Base-by-base conservation (phyloP, 1,140 invertebrate genomes). In the Drosophila oshimai region DNA sequence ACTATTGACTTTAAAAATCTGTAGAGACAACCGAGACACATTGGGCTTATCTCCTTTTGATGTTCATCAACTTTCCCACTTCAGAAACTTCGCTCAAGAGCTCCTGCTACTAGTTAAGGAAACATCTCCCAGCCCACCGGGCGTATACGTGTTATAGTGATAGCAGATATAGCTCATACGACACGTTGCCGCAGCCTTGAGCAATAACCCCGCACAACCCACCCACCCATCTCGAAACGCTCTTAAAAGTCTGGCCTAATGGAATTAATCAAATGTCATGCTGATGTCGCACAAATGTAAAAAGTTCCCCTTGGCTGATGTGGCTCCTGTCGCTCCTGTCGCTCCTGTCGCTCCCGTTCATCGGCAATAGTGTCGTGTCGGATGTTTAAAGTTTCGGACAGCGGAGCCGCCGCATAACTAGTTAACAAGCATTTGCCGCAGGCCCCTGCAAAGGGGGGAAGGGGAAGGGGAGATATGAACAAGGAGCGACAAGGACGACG, bases 191-290 rank as follows among this genome's bases (percentile, higher is more conserved):
- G 24, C 33, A n/a, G 34, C 44, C 37, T 20, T 17, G 33, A 6
- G 42, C 51, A 45, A 34, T 20, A 72, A 68, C 37, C 49, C 55
- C 29, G 28, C n/a, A n/a, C 12, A 24, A 44, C 4, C 12, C 6
- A 47, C 44, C 20, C 10, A 2, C 1, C 47, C 34, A 4, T 22
- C 24, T 9, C 29, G n/a, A n/a, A n/a, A n/a, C 3, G 9, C 7
- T 1, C 7, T n/a, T 31, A 33, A 15, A 1, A 34, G 15, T n/a
- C 39, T 26, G 12, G 42, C 22, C 61, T 74, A 78, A 84, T 78
- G 57, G 61, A 84, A 81, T 73, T 78, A 73, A 75, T 49, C 71
- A 64, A 80, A 61, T 72, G 77, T 80, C 77, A 81, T 75, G 77
- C 77, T 61, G 71, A 80, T 71, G 65, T 81, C 65, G 64, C 61